A percentile compares a stretch with the other conserved stretches of the same genome.
These are phyloP conservation scores for Coracopsis vasa DNA, from an alignment of 2,113 vertebrate genomes.

Conservation along the genomic window DNA sequence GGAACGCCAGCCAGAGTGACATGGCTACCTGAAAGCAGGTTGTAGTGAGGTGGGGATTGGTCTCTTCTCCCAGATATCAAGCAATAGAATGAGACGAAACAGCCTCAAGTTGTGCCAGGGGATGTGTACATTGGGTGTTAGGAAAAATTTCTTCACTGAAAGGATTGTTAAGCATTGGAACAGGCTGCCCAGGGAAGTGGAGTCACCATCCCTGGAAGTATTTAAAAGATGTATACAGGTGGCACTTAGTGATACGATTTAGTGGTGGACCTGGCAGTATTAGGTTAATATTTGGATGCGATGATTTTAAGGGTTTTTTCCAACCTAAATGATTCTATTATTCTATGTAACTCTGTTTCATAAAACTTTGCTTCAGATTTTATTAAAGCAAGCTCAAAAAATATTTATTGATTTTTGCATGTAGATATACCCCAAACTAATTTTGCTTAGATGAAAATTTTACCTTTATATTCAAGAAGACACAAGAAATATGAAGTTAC, in stretches of 20 bases:
- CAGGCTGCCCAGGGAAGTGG: neutral
- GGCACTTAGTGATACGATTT: neutral
- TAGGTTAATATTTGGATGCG: neutral
- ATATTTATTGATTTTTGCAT: neutral
- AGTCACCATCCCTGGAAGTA: neutral
- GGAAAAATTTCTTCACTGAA: neutral
- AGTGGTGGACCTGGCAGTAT: neutral
- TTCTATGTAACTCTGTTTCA: neutral
- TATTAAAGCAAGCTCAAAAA: slow-evolving; percentile 19
- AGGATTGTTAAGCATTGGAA: neutral
- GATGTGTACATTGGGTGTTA: neutral
- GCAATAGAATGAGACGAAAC: neutral
- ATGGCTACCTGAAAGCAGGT: neutral
- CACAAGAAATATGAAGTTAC: neutral
- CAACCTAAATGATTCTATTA: neutral
- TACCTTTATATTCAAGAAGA: neutral
- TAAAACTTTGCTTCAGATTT: slow-evolving; percentile 11
- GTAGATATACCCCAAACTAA: neutral
- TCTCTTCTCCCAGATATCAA: neutral
- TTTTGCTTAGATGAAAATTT: neutral
- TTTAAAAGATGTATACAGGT: neutral
- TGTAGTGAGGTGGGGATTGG: neutral
- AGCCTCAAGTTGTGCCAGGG: neutral
- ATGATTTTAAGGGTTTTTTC: neutral
- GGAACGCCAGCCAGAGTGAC: slow-evolving; percentile 21